phyloP scores from a whole-genome alignment of 1,140 invertebrate genomes.

The Hydropsyche tenuis region DNA sequence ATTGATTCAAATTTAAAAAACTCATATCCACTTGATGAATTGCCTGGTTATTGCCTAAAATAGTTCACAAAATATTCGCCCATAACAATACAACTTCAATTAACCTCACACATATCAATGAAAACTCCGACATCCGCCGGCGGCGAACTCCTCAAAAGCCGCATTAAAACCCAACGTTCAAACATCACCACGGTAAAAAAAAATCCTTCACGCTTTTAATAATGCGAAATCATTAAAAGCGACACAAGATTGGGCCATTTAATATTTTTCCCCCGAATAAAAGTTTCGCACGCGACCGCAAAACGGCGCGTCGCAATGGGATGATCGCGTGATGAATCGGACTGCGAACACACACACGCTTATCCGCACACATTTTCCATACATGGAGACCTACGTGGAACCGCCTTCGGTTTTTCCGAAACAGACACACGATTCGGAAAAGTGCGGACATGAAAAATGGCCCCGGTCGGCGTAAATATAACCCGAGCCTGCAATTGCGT shows the following conservation, averaged over 20 bases:
- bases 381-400: neutral
- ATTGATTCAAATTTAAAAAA: too few species aligned
- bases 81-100: too few species aligned
- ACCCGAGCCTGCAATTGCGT: constrained; percentile 4
- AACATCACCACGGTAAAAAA: too few species aligned
- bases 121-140: too few species aligned
- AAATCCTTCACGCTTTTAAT: neutral
- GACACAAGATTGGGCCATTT: constrained; percentile 6
- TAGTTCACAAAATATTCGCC: too few species aligned
- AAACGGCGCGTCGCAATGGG: constrained; percentile 45
- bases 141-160: too few species aligned
- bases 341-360: too few species aligned
- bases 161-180: too few species aligned
- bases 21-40: too few species aligned
- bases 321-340: constrained; percentile 44
- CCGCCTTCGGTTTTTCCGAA: neutral
- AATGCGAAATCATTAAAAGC: constrained; percentile 8
- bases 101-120: too few species aligned
- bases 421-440: neutral
- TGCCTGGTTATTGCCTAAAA: too few species aligned
- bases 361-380: neutral
- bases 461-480: neutral
- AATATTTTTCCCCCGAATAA: neutral
- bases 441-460: neutral
- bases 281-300: constrained; percentile 39